phyloP scores from a whole-genome alignment of 2,888 invertebrate species.

The Dicycla oo region DNA sequence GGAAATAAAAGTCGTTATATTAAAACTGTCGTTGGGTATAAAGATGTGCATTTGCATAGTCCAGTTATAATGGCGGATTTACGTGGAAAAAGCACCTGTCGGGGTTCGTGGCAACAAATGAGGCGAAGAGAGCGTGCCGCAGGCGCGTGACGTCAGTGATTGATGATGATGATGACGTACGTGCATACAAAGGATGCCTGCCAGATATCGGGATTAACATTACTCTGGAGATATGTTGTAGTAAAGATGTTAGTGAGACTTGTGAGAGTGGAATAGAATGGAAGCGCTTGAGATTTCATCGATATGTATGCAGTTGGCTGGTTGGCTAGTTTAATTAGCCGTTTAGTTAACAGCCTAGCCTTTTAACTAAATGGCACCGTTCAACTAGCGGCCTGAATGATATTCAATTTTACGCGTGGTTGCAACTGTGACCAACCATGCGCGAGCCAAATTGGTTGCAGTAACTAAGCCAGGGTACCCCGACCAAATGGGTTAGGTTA shows the following conservation, averaged over 20 bases:
- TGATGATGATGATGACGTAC: slow-evolving; percentile 81
- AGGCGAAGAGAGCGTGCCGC: slow-evolving; percentile 70
- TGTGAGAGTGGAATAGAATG: background rate
- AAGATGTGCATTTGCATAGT: slow-evolving; percentile 61
- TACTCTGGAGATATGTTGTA: slow-evolving; percentile 18
- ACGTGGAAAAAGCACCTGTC: slow-evolving; percentile 66
- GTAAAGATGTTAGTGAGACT: background rate
- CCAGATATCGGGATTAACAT: slow-evolving; percentile 63
- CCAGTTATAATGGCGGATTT: slow-evolving; percentile 60
- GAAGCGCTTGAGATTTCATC: background rate
- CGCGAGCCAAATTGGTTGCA: no score
- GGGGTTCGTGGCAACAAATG: slow-evolving; percentile 70
- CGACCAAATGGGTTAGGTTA: no score
- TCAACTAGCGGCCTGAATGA: no score
- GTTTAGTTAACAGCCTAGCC: no score
- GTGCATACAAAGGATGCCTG: slow-evolving; percentile 59
- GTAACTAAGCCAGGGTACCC: no score
- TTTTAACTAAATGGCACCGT: no score
- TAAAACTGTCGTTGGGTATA: slow-evolving; percentile 52
- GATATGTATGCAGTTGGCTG: no score
- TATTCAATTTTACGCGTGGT: no score
- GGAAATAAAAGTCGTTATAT: slow-evolving; percentile 42
- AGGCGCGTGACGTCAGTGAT: slow-evolving; percentile 77
- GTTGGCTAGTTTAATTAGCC: no score
- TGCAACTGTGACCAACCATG: no score